These are phyloP conservation scores for Helicoverpa zea DNA, from an alignment of 1,140 invertebrate species.

Conservation along the genomic window DNA sequence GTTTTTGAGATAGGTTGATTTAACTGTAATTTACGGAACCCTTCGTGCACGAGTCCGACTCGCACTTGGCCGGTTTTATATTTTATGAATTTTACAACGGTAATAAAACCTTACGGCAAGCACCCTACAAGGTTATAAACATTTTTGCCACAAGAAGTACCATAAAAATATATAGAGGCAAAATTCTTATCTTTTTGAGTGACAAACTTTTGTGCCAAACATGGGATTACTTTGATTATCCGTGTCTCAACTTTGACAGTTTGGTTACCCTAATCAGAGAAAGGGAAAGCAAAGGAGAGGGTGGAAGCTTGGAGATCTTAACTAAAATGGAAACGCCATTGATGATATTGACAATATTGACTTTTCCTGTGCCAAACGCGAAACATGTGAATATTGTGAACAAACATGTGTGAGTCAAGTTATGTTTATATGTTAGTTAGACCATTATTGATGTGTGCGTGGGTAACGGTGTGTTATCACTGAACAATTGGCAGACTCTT, in stretches of 20 bases:
- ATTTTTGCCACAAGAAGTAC: conserved; percentile 17
- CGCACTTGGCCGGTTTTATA: no score
- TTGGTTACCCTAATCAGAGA: conserved; percentile 46
- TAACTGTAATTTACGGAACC: no score
- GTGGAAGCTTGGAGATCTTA: background rate
- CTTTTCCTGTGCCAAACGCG: no score
- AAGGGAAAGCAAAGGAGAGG: background rate
- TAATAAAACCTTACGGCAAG: conserved; percentile 19
- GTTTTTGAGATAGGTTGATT: no score
- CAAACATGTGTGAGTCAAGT: no score
- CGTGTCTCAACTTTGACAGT: conserved; percentile 4
- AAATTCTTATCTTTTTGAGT: conserved; percentile 26
- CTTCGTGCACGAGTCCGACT: no score
- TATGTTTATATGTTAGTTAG: no score
- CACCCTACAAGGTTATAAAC: conserved; percentile 22
- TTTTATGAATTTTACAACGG: conserved; percentile 38
- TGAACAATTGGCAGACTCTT: no score
- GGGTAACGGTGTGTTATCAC: no score
- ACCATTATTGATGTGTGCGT: no score
- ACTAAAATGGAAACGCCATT: background rate
- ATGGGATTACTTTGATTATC: conserved; percentile 29
- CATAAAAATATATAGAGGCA: conserved; percentile 40
- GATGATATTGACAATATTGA: no score
- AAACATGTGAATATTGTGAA: no score
- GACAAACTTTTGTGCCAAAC: conserved; percentile 10